These are phyloP conservation scores for Eulemur albifrons DNA, from an alignment of 2,797 vertebrate genomes.

Conservation along the genomic window DNA sequence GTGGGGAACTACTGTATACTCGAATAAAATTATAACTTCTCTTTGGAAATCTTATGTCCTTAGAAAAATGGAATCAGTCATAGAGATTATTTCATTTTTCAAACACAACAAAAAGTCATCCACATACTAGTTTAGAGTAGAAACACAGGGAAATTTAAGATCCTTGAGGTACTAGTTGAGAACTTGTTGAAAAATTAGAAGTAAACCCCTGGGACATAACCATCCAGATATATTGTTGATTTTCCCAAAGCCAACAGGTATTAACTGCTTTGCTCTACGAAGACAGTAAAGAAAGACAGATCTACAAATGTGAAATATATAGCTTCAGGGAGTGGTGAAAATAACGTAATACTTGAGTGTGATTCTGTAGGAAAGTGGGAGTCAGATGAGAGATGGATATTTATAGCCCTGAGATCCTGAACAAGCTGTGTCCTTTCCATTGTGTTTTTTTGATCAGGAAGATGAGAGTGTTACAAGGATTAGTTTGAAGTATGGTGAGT, in stretches of 20 bases:
- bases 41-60: not conserved
- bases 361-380: not conserved
- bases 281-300: not conserved
- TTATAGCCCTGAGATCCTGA: not conserved
- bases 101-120: not conserved
- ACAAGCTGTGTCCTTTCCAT: not conserved
- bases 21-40: not conserved
- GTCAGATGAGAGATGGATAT: not conserved
- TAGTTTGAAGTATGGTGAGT: not conserved
- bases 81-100: not conserved
- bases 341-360: not conserved
- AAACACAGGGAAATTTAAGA: not conserved
- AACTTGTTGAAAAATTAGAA: conserved; percentile 9
- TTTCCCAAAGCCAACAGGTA: not conserved
- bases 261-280: not conserved
- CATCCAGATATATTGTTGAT: not conserved
- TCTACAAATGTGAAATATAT: not conserved
- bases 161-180: not conserved
- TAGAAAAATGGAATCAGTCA: not conserved
- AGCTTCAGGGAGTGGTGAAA: not conserved
- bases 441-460: not conserved
- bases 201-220: not conserved
- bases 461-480: not conserved
- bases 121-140: not conserved
- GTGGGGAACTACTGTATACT: not conserved